phyloP scores from a whole-genome alignment of 2,797 vertebrate species.

The Sciurus carolinensis region DNA sequence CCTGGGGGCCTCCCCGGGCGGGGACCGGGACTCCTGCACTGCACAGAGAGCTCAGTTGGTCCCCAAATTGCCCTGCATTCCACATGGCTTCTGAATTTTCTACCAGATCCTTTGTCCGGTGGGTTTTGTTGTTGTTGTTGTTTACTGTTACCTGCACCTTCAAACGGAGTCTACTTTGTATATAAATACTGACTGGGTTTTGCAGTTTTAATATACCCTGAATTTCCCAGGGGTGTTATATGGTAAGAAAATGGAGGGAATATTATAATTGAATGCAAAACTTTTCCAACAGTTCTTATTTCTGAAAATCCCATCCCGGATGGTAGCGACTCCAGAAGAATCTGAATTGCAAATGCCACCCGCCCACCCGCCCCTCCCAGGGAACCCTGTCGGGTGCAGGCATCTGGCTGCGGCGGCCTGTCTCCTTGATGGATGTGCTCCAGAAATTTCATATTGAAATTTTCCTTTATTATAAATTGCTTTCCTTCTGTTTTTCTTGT shows the following conservation, averaged over 20 bases:
- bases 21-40: not conserved
- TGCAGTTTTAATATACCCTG: not conserved
- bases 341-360: not conserved
- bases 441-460: conserved; percentile 3
- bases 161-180: not conserved
- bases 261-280: not conserved
- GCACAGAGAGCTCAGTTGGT: accelerated
- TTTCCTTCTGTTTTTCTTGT: conserved; percentile 56
- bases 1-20: accelerated
- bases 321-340: not conserved
- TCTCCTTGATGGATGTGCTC: conserved; percentile 47
- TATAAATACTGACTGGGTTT: not conserved
- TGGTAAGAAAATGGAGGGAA: not conserved
- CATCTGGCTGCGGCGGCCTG: not conserved
- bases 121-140: no score
- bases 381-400: not conserved
- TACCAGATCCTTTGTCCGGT: not conserved
- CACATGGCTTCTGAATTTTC: not conserved
- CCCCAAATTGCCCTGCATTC: not conserved
- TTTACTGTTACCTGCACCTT: not conserved
- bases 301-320: not conserved
- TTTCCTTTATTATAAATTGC: conserved; percentile 45
- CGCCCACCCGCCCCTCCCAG: not conserved
- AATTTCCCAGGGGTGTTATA: not conserved
- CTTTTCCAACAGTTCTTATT: conserved; percentile 33